Evolutionary conservation across 2,888 invertebrate genomes (phyloP).

Genomic region (Cosmia trapezina): DNA sequence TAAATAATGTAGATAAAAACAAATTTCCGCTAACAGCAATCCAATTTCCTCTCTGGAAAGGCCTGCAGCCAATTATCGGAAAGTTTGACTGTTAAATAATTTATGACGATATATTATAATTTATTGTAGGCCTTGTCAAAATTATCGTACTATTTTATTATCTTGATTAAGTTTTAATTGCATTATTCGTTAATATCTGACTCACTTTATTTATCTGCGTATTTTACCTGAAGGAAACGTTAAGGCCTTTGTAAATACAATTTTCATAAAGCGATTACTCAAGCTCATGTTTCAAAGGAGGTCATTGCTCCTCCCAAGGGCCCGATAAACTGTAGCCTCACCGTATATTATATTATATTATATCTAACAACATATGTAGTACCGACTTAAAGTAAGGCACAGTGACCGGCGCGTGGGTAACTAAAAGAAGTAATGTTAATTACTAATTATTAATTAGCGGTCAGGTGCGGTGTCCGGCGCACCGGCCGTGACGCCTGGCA

Average conservation of each 20-base stretch:
- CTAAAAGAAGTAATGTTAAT: constrained; percentile 39
- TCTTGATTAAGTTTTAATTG: constrained; percentile 7
- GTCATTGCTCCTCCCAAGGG: constrained; percentile 37
- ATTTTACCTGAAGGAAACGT: constrained; percentile 9
- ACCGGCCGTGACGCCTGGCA: constrained; percentile 58
- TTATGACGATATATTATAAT: constrained; percentile 5
- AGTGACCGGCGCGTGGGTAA: constrained; percentile 23
- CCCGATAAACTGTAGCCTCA: constrained; percentile 7
- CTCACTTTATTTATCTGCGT: constrained; percentile 25
- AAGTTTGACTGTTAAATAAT: constrained; percentile 13
- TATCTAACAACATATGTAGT: constrained; percentile 19
- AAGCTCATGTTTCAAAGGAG: constrained; percentile 25
- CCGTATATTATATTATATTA: constrained; percentile 18
- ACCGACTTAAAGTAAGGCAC: constrained; percentile 1
- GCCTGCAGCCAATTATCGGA: neutral
- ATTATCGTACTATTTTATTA: neutral
- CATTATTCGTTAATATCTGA: constrained; percentile 5
- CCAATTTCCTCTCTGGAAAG: constrained; percentile 5
- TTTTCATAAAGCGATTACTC: constrained; percentile 45
- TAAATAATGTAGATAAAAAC: neutral
- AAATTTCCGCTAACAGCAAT: constrained; percentile 9
- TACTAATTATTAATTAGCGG: constrained; percentile 53
- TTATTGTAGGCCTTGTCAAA: constrained; percentile 16
- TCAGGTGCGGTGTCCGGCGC: constrained; percentile 55
- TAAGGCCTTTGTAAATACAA: constrained; percentile 4